Evolutionary conservation across 2,888 invertebrate genomes (phyloP).

Genomic region (Microplitis deprimator): DNA sequence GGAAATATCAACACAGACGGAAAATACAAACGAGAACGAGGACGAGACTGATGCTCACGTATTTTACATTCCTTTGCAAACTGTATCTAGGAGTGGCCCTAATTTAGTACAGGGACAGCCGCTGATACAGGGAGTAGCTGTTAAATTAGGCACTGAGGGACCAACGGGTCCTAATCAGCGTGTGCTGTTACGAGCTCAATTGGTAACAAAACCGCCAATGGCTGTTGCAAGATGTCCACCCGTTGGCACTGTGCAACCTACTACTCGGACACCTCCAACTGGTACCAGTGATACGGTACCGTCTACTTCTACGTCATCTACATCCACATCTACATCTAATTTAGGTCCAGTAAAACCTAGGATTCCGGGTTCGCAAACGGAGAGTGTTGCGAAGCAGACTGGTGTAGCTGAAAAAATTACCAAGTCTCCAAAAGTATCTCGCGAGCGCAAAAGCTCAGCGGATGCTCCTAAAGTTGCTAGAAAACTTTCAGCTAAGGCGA

Average conservation of each 20-base stretch:
- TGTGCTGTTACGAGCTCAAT: constrained; percentile 76
- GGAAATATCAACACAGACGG: constrained; percentile 72
- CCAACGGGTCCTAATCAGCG: constrained; percentile 77
- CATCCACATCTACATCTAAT: constrained; percentile 12
- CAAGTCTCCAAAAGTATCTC: constrained; percentile 57
- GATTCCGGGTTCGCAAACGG: neutral
- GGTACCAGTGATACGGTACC: constrained; percentile 47
- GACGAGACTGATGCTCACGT: constrained; percentile 75
- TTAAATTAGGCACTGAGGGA: constrained; percentile 78
- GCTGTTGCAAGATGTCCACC: constrained; percentile 72
- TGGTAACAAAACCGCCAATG: constrained; percentile 76
- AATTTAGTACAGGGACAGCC: constrained; percentile 68
- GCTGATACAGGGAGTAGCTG: constrained; percentile 77
- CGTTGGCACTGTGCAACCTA: constrained; percentile 75
- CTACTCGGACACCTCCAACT: constrained; percentile 68
- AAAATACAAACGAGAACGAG: constrained; percentile 72
- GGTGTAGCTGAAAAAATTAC: constrained; percentile 51
- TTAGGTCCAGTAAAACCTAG: constrained; percentile 16
- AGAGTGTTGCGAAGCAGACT: constrained; percentile 18
- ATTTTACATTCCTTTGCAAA: constrained; percentile 78
- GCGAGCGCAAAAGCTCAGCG: constrained; percentile 59
- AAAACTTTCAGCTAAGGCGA: constrained; percentile 49
- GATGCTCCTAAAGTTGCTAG: constrained; percentile 58
- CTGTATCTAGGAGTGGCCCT: constrained; percentile 69
- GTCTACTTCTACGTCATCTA: constrained; percentile 51